A percentile compares a stretch with the other conserved stretches of the same genome.
phyloP scores from a whole-genome alignment of 2,113 vertebrate species.

The Peucedramus taeniatus region DNA sequence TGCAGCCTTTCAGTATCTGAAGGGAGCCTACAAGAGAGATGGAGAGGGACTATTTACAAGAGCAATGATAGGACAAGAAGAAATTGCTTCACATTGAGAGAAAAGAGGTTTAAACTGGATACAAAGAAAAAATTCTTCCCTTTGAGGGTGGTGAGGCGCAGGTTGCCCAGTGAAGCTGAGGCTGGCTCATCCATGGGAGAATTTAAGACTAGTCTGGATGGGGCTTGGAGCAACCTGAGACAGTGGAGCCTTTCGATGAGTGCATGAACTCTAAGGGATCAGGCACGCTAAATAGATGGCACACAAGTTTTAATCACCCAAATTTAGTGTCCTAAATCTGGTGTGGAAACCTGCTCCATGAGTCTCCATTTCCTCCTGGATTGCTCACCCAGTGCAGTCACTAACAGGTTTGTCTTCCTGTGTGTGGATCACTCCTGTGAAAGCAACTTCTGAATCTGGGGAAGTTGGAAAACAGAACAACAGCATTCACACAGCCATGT shows the following conservation, averaged over 20 bases:
- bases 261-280: not conserved
- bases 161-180: not conserved
- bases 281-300: not conserved
- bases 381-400: rapidly evolving
- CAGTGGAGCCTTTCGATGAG: not conserved
- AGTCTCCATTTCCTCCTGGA: not conserved
- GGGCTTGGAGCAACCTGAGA: not conserved
- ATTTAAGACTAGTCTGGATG: not conserved
- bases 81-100: not conserved
- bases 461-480: not conserved
- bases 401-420: rapidly evolving
- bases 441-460: not conserved
- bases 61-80: not conserved
- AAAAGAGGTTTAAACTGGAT: not conserved
- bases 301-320: not conserved
- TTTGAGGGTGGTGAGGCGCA: not conserved
- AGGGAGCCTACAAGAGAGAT: not conserved
- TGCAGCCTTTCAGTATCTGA: not conserved
- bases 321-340: not conserved
- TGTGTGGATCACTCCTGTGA: not conserved
- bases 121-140: not conserved
- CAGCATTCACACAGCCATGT: not conserved
- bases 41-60: not conserved
- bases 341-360: not conserved
- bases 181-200: not conserved